These are phyloP conservation scores for Stictocephala bisonia DNA, from an alignment of 2,888 invertebrate species.

Conservation along the genomic window DNA sequence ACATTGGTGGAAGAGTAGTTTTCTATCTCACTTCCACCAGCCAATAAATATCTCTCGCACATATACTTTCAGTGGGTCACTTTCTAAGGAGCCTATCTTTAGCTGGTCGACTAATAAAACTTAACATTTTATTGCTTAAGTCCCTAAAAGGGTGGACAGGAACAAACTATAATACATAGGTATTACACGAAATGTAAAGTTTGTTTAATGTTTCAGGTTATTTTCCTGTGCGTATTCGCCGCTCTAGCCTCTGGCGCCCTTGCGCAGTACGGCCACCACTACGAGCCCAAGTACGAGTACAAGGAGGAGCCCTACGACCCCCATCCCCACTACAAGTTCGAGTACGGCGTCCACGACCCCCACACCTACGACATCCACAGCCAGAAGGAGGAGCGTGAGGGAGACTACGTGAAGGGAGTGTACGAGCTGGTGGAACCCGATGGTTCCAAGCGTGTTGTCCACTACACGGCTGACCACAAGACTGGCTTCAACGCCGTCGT, in stretches of 20 bases:
- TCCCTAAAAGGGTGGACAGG: too few species aligned
- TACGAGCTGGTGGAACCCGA: slow-evolving; percentile 54
- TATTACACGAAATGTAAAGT: too few species aligned
- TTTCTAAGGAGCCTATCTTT: too few species aligned
- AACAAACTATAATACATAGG: too few species aligned
- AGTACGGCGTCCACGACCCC: slow-evolving; percentile 58
- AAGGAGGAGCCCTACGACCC: slow-evolving; percentile 42
- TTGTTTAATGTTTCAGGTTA: not conserved
- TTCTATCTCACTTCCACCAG: too few species aligned
- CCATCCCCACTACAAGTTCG: slow-evolving; percentile 58
- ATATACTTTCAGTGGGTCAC: too few species aligned
- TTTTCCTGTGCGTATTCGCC: not conserved
- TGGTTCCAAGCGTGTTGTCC: slow-evolving; percentile 44
- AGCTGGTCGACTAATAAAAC: too few species aligned
- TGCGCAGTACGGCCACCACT: slow-evolving; percentile 36
- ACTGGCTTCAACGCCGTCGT: slow-evolving; percentile 61
- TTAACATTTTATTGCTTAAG: too few species aligned
- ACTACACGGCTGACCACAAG: slow-evolving; percentile 60
- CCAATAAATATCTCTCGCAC: too few species aligned
- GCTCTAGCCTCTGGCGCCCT: not conserved
- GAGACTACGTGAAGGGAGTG: slow-evolving; percentile 57
- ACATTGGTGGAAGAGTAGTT: too few species aligned
- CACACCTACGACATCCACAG: slow-evolving; percentile 58
- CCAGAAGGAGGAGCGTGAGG: slow-evolving; percentile 57
- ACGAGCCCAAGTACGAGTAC: slow-evolving; percentile 32